Evolutionary conservation across 1,140 invertebrate species (phyloP).

Genomic region (Drosophila athabasca): DNA sequence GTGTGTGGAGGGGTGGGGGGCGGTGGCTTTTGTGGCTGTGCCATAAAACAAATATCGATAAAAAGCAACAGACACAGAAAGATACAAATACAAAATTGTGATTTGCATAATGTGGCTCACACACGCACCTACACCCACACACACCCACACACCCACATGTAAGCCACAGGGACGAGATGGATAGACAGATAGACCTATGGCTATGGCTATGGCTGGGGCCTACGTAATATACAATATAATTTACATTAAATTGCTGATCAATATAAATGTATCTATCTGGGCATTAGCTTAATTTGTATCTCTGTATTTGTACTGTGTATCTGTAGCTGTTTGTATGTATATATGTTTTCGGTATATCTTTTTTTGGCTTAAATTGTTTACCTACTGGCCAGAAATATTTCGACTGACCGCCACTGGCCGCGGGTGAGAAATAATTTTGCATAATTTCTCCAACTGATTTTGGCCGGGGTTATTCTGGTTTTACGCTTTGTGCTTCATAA

Average conservation of each 20-base stretch:
- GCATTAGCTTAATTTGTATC: constrained; percentile 78
- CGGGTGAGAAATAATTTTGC: constrained; percentile 69
- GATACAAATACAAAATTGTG: constrained; percentile 54
- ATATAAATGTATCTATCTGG: constrained; percentile 78
- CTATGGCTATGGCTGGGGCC: constrained; percentile 9
- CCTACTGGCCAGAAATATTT: constrained; percentile 30
- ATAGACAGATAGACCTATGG: background rate
- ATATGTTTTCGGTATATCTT: constrained; percentile 1
- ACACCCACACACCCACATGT: background rate
- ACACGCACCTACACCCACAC: constrained; percentile 23
- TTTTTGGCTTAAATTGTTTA: constrained; percentile 61
- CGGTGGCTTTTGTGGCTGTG: constrained; percentile 14
- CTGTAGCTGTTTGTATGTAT: background rate
- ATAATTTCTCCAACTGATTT: constrained; percentile 76
- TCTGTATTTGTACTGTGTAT: constrained; percentile 22
- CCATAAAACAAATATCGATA: constrained; percentile 75
- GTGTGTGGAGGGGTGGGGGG: background rate
- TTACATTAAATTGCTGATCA: constrained; percentile 82
- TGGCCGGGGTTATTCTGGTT: constrained; percentile 62
- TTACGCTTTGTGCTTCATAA: constrained; percentile 74
- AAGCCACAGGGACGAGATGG: no score
- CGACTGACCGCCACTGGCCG: constrained; percentile 40
- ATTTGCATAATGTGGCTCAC: constrained; percentile 72
- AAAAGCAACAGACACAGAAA: constrained; percentile 77
- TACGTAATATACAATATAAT: constrained; percentile 73